phyloP scores from a whole-genome alignment of 2,888 invertebrate species.

The Lapara coniferarum region DNA sequence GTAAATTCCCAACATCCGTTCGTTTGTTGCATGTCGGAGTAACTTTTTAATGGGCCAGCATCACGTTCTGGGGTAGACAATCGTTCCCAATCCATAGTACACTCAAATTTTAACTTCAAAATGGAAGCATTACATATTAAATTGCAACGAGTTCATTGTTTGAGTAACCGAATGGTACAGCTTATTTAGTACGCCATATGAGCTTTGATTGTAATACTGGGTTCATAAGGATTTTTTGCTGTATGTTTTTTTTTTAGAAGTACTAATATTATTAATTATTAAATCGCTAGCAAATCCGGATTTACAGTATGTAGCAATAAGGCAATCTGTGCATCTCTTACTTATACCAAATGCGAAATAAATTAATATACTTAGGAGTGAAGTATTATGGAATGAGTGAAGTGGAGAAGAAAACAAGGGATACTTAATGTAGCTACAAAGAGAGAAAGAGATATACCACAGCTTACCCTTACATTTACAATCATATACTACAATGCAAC shows the following conservation, averaged over 20 bases:
- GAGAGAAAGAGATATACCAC: too few relatives aligned
- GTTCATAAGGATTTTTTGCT: not conserved
- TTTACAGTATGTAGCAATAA: too few relatives aligned
- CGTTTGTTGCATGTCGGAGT: slow-evolving; percentile 37
- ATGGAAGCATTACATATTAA: not conserved
- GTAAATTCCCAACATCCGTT: slow-evolving; percentile 43
- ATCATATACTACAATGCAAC: too few relatives aligned
- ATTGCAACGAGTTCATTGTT: not conserved
- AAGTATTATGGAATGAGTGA: too few relatives aligned
- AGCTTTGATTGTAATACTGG: not conserved
- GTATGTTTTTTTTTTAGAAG: not conserved
- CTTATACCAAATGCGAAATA: too few relatives aligned
- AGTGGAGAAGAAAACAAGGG: too few relatives aligned
- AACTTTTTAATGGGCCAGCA: slow-evolving; percentile 47
- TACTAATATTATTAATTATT: too few relatives aligned
- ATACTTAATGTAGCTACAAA: too few relatives aligned
- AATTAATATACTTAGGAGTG: too few relatives aligned
- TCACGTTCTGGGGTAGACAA: slow-evolving; percentile 35
- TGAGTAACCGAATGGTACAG: not conserved
- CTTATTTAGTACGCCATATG: slow-evolving; percentile 11
- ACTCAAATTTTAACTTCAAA: not conserved
- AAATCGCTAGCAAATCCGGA: too few relatives aligned
- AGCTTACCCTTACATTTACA: too few relatives aligned
- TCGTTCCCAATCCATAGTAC: slow-evolving; percentile 8
- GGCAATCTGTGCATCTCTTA: too few relatives aligned